These are phyloP conservation scores for Sogatella furcifera DNA, from an alignment of 1,140 invertebrate species.

Conservation along the genomic window DNA sequence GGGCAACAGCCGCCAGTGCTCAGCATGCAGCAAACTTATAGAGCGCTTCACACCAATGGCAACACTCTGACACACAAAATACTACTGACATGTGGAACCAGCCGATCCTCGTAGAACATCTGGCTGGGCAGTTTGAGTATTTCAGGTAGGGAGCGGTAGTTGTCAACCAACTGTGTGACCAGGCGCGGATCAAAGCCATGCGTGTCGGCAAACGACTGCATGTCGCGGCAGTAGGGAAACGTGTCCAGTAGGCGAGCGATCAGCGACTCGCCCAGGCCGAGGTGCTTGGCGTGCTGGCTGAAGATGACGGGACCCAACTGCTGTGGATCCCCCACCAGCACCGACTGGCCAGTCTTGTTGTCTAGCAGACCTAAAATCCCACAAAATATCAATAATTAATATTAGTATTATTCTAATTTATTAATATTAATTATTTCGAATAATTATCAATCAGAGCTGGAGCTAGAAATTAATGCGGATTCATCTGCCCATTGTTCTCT, in stretches of 20 bases:
- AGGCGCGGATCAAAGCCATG: constrained; percentile 53
- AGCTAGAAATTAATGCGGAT: too few relatives aligned
- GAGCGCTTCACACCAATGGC: too few relatives aligned
- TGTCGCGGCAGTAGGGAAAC: constrained; percentile 25
- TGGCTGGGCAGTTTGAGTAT: constrained; percentile 63
- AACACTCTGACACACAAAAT: too few relatives aligned
- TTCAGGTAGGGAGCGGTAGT: constrained; percentile 68
- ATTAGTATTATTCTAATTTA: too few relatives aligned
- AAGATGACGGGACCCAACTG: constrained; percentile 79
- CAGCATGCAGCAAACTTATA: too few relatives aligned
- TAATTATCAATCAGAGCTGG: too few relatives aligned
- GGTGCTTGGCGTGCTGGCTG: constrained; percentile 47
- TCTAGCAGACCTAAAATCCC: constrained; percentile 29
- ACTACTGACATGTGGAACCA: constrained; percentile 43
- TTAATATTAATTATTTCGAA: too few relatives aligned
- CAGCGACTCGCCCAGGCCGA: constrained; percentile 42
- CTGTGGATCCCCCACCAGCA: constrained; percentile 83
- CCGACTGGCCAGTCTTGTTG: constrained; percentile 48
- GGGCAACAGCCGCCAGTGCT: too few relatives aligned
- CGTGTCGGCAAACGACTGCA: constrained; percentile 31
- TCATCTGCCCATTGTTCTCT: too few relatives aligned
- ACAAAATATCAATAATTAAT: too few relatives aligned
- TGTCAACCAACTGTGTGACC: constrained; percentile 59
- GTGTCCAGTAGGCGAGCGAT: constrained; percentile 28
- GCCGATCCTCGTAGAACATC: constrained; percentile 70